phyloP scores from a whole-genome alignment of 2,113 vertebrate species.

The Anolis carolinensis region DNA sequence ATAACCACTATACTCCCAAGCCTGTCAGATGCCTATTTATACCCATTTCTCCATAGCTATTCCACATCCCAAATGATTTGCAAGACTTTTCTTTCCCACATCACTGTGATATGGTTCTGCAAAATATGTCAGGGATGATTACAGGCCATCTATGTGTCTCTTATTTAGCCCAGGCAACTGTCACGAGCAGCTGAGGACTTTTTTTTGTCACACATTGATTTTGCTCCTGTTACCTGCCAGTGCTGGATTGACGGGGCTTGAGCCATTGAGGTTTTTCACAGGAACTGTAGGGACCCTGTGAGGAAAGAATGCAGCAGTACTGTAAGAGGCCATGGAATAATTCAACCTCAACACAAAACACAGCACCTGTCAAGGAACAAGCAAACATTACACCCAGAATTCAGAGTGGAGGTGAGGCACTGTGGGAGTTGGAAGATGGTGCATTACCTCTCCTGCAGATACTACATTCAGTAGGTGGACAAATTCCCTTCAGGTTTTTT shows the following conservation, averaged over 20 bases:
- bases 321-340: background rate
- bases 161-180: background rate
- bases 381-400: background rate
- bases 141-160: background rate
- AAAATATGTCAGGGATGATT: background rate
- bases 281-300: conserved; percentile 89
- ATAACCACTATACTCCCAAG: background rate
- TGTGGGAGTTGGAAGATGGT: background rate
- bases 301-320: conserved; percentile 15
- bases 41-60: background rate
- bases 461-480: conserved; percentile 16
- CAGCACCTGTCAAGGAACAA: background rate
- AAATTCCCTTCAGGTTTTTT: background rate
- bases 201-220: background rate
- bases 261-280: conserved; percentile 92
- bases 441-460: background rate
- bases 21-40: background rate
- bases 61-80: background rate
- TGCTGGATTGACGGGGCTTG: conserved; percentile 90
- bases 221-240: conserved; percentile 82
- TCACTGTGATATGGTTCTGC: background rate
- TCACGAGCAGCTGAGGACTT: background rate
- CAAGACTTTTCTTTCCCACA: background rate
- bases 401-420: background rate
- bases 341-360: background rate